phyloP scores from a whole-genome alignment of 2,888 invertebrate species.

The Sinotaia quadrata region DNA sequence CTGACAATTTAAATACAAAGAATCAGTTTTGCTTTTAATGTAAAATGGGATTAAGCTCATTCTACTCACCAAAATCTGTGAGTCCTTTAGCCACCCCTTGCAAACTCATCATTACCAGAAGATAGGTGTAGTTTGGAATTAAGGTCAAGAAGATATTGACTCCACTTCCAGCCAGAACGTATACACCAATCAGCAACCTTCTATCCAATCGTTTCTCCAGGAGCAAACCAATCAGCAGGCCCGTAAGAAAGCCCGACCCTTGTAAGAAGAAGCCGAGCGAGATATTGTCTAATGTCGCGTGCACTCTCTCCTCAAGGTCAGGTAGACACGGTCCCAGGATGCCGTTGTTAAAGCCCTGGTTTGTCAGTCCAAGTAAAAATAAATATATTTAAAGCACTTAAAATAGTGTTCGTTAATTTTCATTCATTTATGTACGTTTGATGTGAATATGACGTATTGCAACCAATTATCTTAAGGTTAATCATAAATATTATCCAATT shows the following conservation, averaged over 20 bases:
- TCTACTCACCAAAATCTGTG: slow-evolving; percentile 37
- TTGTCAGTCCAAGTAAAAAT: too few species aligned
- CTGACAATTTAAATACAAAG: too few species aligned
- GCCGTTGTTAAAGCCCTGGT: slow-evolving; percentile 41
- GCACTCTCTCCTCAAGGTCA: slow-evolving; percentile 29
- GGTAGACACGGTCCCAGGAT: slow-evolving; percentile 40
- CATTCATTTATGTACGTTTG: too few species aligned
- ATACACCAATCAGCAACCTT: slow-evolving; percentile 30
- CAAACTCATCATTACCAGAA: slow-evolving; percentile 31
- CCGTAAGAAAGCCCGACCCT: slow-evolving; percentile 34
- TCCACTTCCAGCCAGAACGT: slow-evolving; percentile 29
- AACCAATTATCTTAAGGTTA: too few species aligned
- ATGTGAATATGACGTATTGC: too few species aligned
- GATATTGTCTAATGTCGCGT: slow-evolving; percentile 27
- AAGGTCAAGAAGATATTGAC: slow-evolving; percentile 33
- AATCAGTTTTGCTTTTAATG: too few species aligned
- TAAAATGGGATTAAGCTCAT: too few species aligned
- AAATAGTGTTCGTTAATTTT: too few species aligned
- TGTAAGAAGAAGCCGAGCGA: slow-evolving; percentile 35
- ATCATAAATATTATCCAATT: too few species aligned
- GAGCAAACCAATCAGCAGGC: slow-evolving; percentile 21
- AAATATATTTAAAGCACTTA: too few species aligned
- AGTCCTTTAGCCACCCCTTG: slow-evolving; percentile 39
- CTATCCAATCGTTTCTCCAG: slow-evolving; percentile 22
- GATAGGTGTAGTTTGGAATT: slow-evolving; percentile 19